These are phyloP conservation scores for Kryptolebias ocellatus DNA, from an alignment of 2,797 vertebrate species.

Conservation along the genomic window DNA sequence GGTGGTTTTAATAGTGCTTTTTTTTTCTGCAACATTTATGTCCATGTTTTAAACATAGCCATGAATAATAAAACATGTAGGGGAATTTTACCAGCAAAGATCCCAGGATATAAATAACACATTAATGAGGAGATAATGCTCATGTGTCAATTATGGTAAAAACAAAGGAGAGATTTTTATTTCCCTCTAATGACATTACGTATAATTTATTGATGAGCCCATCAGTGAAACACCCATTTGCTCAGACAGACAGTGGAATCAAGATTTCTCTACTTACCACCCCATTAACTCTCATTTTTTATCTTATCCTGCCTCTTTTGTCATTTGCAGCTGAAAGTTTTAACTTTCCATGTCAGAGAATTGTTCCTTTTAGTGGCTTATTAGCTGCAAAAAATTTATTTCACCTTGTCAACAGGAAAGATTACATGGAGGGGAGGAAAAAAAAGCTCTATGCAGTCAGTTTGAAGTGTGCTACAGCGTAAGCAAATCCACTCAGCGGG, in stretches of 20 bases:
- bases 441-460: constrained; percentile 5
- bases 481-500: constrained; percentile 7
- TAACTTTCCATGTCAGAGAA: constrained; percentile 37
- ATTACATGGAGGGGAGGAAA: neutral
- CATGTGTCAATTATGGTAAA: constrained; percentile 13
- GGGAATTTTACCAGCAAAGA: constrained; percentile 12
- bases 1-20: neutral
- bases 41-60: constrained; percentile 35
- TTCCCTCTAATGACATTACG: constrained; percentile 1
- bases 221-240: constrained; percentile 12
- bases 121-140: constrained; percentile 13
- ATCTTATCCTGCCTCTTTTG: constrained; percentile 27
- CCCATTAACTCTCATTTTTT: constrained; percentile 30
- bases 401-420: constrained; percentile 15
- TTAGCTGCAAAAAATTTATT: constrained; percentile 10
- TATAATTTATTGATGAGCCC: constrained; percentile 61
- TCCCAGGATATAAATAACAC: constrained; percentile 25
- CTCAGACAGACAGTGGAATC: constrained; percentile 26
- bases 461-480: neutral
- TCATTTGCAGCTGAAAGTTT: constrained; percentile 48
- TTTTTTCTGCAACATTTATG: constrained; percentile 3
- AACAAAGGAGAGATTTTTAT: constrained; percentile 19
- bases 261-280: constrained; percentile 25
- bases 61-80: constrained; percentile 41
- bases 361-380: constrained; percentile 12